phyloP scores from a whole-genome alignment of 2,888 invertebrate genomes.

The Mycalesis mineus region DNA sequence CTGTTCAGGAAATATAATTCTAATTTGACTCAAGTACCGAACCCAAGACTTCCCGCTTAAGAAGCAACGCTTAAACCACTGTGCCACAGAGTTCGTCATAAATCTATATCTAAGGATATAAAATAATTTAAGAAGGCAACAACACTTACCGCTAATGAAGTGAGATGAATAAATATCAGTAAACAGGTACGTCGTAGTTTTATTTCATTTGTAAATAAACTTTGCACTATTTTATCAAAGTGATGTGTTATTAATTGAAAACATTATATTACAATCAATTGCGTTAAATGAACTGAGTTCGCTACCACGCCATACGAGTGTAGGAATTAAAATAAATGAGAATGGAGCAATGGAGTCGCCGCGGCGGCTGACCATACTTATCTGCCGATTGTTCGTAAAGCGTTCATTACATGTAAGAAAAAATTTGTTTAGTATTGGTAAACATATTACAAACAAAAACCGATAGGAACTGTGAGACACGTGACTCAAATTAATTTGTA shows the following conservation, averaged over 20 bases:
- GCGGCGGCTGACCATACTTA: constrained; percentile 33
- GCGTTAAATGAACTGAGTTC: constrained; percentile 30
- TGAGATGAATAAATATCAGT: too few relatives aligned
- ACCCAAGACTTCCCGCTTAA: too few relatives aligned
- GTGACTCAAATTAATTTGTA: constrained; percentile 1
- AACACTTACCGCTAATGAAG: too few relatives aligned
- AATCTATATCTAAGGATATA: too few relatives aligned
- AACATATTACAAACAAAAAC: constrained; percentile 18
- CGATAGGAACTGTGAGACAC: not conserved
- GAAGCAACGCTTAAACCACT: too few relatives aligned
- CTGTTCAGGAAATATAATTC: too few relatives aligned
- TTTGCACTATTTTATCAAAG: too few relatives aligned
- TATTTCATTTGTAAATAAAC: too few relatives aligned
- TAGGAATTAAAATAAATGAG: constrained; percentile 50
- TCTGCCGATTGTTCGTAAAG: constrained; percentile 30
- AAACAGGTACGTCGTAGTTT: too few relatives aligned
- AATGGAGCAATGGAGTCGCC: constrained; percentile 26
- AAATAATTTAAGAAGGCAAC: too few relatives aligned
- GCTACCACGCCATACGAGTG: constrained; percentile 46
- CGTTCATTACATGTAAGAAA: constrained; percentile 31
- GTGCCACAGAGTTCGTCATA: too few relatives aligned
- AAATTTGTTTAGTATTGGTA: constrained; percentile 13
- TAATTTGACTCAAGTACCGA: too few relatives aligned
- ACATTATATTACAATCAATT: constrained; percentile 9
- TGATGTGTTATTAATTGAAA: not conserved